Conservation (phyloP, 2,113 vertebrate genomes). For the Sciurus niger region DNA sequence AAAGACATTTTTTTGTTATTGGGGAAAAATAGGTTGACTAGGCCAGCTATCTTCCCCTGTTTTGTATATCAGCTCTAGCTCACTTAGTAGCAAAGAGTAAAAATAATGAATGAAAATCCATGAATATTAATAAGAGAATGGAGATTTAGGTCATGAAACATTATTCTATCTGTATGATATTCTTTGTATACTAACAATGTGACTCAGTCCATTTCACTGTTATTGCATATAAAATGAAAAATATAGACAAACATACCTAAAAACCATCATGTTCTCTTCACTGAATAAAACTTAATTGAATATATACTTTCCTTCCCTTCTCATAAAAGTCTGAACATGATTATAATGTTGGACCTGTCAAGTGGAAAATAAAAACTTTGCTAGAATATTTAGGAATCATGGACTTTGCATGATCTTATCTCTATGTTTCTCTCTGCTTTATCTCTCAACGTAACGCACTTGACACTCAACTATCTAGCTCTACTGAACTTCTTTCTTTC, state of each 20-base stretch:
- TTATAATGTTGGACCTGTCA: not conserved
- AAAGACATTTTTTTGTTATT: not conserved
- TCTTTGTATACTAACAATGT: not conserved
- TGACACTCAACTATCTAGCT: not conserved
- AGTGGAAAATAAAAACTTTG: not conserved
- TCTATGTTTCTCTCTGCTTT: not conserved
- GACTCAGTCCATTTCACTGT: not conserved
- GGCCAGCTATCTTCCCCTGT: not conserved
- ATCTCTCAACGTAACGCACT: not conserved
- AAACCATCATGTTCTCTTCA: not conserved
- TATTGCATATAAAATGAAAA: not conserved
- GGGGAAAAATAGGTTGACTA: not conserved
- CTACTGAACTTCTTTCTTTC: not conserved
- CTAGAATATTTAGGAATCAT: not conserved
- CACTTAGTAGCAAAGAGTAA: constrained; percentile 4
- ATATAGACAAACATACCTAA: not conserved
- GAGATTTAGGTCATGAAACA: not conserved
- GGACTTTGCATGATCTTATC: not conserved
- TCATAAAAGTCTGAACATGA: not conserved
- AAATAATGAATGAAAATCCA: not conserved
- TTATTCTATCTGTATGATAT: not conserved
- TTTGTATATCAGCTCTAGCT: constrained; percentile 4
- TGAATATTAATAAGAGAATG: not conserved
- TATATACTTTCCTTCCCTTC: not conserved
- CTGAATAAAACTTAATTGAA: constrained; percentile 51